A percentile compares a stretch with the other conserved stretches of the same genome.
These are phyloP conservation scores for Tenodera sinensis DNA, from an alignment of 2,888 invertebrate genomes.

Conservation along the genomic window DNA sequence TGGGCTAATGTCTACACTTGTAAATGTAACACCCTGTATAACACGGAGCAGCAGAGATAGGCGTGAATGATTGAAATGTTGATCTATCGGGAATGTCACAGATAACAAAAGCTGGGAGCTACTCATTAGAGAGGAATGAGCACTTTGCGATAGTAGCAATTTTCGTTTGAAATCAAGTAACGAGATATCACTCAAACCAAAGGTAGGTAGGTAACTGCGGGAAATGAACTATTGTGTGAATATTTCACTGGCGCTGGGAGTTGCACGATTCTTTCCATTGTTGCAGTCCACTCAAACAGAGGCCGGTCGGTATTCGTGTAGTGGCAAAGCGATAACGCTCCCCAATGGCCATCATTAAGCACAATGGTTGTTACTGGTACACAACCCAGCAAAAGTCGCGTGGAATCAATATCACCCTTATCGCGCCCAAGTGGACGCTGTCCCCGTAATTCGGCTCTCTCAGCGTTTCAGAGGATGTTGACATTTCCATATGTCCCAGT, in stretches of 20 bases:
- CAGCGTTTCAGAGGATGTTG: no score
- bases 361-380: neutral
- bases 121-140: neutral
- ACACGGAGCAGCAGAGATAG: no score
- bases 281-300: neutral
- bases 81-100: neutral
- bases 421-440: no score
- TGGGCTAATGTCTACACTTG: no score
- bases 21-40: no score
- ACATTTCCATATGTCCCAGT: no score
- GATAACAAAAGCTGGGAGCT: neutral
- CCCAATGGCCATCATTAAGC: neutral
- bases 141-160: neutral
- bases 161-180: neutral
- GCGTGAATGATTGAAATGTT: neutral
- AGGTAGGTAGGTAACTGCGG: neutral
- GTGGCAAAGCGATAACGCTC: neutral
- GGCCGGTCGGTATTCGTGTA: neutral
- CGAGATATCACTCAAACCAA: neutral
- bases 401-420: neutral
- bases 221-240: neutral
- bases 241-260: neutral
- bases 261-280: neutral
- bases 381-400: neutral
- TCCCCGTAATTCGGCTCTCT: no score